These are phyloP conservation scores for Gymnoscopelus microlampas DNA, from an alignment of 2,797 vertebrate genomes.

Conservation along the genomic window DNA sequence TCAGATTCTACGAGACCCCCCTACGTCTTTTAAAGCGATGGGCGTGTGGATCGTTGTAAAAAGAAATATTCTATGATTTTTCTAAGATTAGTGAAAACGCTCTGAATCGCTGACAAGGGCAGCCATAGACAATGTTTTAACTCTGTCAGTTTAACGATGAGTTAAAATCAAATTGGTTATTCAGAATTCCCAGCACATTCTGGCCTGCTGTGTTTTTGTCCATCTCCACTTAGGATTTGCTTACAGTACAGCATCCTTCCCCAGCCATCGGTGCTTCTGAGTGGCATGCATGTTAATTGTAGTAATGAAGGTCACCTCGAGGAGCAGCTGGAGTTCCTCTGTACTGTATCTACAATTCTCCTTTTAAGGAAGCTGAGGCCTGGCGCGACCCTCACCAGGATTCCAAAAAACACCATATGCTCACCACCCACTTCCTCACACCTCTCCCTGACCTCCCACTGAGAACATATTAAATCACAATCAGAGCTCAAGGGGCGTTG, in stretches of 20 bases:
- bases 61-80: too few relatives aligned
- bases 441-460: constrained; percentile 41
- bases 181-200: not conserved
- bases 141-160: too few relatives aligned
- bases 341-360: constrained; percentile 70
- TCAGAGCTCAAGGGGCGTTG: constrained; percentile 7
- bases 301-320: constrained; percentile 80
- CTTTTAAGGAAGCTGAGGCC: constrained; percentile 61
- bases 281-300: constrained; percentile 78
- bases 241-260: constrained; percentile 24
- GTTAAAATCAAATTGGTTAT: not conserved
- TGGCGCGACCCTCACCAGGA: constrained; percentile 59
- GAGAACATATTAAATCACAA: constrained; percentile 39
- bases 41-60: too few relatives aligned
- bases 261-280: constrained; percentile 55
- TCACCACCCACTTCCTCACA: constrained; percentile 58
- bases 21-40: too few relatives aligned
- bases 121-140: too few relatives aligned
- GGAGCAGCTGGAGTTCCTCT: constrained; percentile 75
- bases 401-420: constrained; percentile 75
- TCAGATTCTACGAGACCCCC: too few relatives aligned
- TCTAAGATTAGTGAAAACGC: too few relatives aligned
- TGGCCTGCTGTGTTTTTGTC: constrained; percentile 9
- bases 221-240: constrained; percentile 15
- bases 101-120: too few relatives aligned